Evolutionary conservation across 2,113 vertebrate genomes (phyloP).

Genomic region (Seriola aureovittata): DNA sequence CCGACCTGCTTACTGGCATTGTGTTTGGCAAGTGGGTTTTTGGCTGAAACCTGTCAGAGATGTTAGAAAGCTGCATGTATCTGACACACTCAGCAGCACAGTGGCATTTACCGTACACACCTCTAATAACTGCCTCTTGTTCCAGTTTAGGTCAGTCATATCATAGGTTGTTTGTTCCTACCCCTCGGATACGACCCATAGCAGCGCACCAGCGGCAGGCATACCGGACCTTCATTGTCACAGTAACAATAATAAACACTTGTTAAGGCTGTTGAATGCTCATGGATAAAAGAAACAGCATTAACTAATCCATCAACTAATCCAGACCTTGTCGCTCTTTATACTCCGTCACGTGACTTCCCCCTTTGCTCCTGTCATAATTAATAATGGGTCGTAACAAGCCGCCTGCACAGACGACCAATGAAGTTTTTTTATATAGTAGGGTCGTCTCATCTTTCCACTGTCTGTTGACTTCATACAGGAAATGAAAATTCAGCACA

Average conservation of each 20-base stretch:
- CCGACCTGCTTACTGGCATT: conserved; percentile 48
- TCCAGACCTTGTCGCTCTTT: too few species aligned
- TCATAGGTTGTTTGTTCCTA: not conserved
- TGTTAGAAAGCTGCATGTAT: not conserved
- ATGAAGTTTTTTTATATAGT: too few species aligned
- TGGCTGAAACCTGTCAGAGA: not conserved
- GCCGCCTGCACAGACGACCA: not conserved
- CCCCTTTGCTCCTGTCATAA: not conserved
- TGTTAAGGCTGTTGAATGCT: not conserved
- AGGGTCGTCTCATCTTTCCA: not conserved
- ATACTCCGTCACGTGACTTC: not conserved
- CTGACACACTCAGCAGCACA: not conserved
- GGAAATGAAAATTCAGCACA: conserved; percentile 15
- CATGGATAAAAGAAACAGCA: not conserved
- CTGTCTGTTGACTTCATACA: not conserved
- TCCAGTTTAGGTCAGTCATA: not conserved
- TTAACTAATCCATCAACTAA: not conserved
- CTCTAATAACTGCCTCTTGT: not conserved
- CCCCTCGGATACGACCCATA: not conserved
- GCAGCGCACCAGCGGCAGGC: not conserved
- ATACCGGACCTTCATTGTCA: not conserved
- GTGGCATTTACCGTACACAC: not conserved
- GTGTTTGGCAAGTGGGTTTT: not conserved
- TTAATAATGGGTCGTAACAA: not conserved
- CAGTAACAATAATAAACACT: not conserved